Evolutionary conservation across 2,113 vertebrate species (phyloP).

Genomic region (Phalacrocorax aristotelis): DNA sequence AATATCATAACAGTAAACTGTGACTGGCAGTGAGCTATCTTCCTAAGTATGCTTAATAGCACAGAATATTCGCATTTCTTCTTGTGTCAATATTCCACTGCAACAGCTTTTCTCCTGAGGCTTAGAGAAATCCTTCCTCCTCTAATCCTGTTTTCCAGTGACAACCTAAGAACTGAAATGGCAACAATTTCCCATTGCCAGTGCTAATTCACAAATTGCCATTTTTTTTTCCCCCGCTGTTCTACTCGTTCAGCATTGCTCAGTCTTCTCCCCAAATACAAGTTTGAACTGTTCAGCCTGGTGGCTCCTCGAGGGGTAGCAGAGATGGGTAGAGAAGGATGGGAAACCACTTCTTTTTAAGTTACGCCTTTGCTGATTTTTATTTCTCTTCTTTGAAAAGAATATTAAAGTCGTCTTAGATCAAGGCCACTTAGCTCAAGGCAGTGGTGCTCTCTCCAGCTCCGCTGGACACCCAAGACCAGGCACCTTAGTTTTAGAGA

Average conservation of each 20-base stretch:
- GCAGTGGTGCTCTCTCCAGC: background rate
- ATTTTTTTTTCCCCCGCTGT: background rate
- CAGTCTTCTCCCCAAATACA: accelerated
- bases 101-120: background rate
- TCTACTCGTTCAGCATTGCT: background rate
- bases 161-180: slow-evolving; percentile 34
- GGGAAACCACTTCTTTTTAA: background rate
- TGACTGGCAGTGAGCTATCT: background rate
- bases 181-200: background rate
- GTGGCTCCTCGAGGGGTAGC: background rate
- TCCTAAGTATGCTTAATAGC: background rate
- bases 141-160: slow-evolving; percentile 48
- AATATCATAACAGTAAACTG: background rate
- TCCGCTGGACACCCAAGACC: background rate
- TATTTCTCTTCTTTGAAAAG: background rate
- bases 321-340: background rate
- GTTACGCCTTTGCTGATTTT: background rate
- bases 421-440: background rate
- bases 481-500: background rate
- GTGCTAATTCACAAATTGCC: slow-evolving; percentile 42
- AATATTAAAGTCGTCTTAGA: background rate
- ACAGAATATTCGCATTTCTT: background rate
- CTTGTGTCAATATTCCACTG: background rate
- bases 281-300: background rate
- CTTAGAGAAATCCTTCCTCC: slow-evolving; percentile 30